A percentile compares a stretch with the other conserved stretches of the same genome.
phyloP scores from a whole-genome alignment of 2,797 vertebrate genomes.

The Lerista edwardsae region DNA sequence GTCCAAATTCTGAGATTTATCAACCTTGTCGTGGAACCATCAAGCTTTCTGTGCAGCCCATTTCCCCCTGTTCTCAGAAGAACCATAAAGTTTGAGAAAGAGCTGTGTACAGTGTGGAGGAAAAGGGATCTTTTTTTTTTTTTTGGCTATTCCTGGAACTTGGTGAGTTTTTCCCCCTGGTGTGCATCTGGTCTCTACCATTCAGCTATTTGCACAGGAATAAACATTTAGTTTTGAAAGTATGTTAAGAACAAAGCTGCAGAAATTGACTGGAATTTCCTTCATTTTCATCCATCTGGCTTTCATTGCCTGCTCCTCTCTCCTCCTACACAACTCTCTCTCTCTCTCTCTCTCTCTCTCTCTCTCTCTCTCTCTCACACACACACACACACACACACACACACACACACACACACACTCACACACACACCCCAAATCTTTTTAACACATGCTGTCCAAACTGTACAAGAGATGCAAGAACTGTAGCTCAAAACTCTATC shows the following conservation, averaged over 20 bases:
- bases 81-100: constrained; percentile 34
- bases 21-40: constrained; percentile 16
- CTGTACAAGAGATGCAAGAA: constrained; percentile 72
- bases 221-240: constrained; percentile 74
- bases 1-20: constrained; percentile 31
- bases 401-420: neutral
- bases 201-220: constrained; percentile 75
- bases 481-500: constrained; percentile 74
- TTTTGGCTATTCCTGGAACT: constrained; percentile 47
- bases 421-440: constrained; percentile 64
- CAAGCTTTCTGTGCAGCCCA: constrained; percentile 24
- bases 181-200: constrained; percentile 61
- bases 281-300: constrained; percentile 78
- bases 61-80: constrained; percentile 41
- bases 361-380: too few relatives aligned
- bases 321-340: constrained; percentile 45
- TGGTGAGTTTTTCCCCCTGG: constrained; percentile 21
- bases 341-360: too few relatives aligned
- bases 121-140: constrained; percentile 5
- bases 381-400: neutral
- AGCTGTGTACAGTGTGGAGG: neutral
- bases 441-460: constrained; percentile 71
- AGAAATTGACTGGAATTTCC: constrained; percentile 77
- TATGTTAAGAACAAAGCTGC: constrained; percentile 74
- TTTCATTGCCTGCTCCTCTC: constrained; percentile 74